Evolutionary conservation across 2,113 vertebrate genomes (phyloP).

Genomic region (Argyrosomus japonicus): DNA sequence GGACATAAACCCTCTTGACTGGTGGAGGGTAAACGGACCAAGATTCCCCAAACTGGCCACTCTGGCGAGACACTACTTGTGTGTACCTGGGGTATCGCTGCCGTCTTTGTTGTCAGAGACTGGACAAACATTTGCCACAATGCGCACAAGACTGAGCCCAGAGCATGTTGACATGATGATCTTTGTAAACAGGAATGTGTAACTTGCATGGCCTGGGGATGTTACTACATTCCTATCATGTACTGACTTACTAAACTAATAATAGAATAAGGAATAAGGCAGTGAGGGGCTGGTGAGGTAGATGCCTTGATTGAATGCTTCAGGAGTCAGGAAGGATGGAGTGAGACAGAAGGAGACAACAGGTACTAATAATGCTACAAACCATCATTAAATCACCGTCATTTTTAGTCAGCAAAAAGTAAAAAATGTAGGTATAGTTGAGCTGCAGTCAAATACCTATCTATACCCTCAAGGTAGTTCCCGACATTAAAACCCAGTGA

Average conservation of each 20-base stretch:
- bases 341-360: not conserved
- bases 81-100: constrained; percentile 68
- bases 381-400: not conserved
- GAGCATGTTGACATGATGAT: constrained; percentile 74
- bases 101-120: constrained; percentile 61
- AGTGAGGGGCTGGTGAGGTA: not conserved
- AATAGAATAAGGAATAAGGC: not conserved
- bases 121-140: constrained; percentile 68
- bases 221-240: not conserved
- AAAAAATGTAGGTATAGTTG: not conserved
- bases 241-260: not conserved
- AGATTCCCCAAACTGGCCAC: constrained; percentile 73
- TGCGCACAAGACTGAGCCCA: constrained; percentile 69
- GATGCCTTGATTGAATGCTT: not conserved
- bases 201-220: not conserved
- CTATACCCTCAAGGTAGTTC: not conserved
- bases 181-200: constrained; percentile 74
- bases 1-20: constrained; percentile 75
- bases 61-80: constrained; percentile 70
- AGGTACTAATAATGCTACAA: constrained; percentile 9
- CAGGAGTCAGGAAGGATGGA: not conserved
- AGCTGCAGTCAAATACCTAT: not conserved
- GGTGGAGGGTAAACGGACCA: constrained; percentile 74
- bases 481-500: not conserved
- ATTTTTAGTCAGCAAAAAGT: not conserved